phyloP scores from a whole-genome alignment of 2,888 invertebrate species.

The Pecten maximus region DNA sequence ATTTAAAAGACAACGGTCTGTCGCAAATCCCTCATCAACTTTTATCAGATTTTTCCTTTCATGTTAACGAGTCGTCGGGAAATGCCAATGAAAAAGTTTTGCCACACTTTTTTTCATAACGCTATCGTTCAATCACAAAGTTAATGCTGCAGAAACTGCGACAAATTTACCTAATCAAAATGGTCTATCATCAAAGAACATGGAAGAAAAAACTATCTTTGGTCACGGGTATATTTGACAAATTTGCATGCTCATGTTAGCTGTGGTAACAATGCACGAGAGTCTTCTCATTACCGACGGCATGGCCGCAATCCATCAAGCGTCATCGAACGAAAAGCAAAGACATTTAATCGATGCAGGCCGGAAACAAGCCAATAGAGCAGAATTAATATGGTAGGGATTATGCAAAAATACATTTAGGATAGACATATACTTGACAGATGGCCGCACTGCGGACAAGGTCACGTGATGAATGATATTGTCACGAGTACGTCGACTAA shows the following conservation, averaged over 20 bases:
- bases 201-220: background rate
- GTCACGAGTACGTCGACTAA: background rate
- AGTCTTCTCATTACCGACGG: background rate
- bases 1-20: background rate
- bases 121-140: background rate
- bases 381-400: conserved; percentile 15
- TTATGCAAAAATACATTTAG: conserved; percentile 29
- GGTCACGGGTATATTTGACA: background rate
- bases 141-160: background rate
- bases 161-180: background rate
- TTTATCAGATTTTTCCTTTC: background rate
- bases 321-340: background rate
- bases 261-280: background rate
- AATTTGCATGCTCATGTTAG: background rate
- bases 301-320: conserved; percentile 16
- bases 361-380: background rate
- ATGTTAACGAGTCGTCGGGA: background rate
- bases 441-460: background rate
- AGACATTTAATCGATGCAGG: background rate
- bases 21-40: background rate
- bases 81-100: background rate
- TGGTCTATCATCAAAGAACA: background rate
- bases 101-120: background rate
- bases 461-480: background rate
- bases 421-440: conserved; percentile 19